Conservation (phyloP, 2,113 vertebrate species). For the Myrmecophaga tridactyla region DNA sequence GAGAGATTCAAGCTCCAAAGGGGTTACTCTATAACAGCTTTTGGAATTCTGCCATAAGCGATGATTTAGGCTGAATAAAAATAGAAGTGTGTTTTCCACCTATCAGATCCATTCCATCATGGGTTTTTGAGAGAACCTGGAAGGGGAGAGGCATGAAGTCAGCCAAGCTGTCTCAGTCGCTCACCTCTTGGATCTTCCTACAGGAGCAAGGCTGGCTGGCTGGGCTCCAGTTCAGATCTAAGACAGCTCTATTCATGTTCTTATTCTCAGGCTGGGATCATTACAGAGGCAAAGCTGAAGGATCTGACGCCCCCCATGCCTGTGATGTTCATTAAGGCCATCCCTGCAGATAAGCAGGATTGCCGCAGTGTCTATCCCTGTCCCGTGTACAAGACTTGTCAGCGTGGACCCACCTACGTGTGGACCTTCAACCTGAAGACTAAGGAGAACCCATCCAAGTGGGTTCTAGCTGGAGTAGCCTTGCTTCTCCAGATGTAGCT, state of each 20-base stretch:
- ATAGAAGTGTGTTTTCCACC: neutral
- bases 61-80: neutral
- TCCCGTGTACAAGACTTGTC: conserved; percentile 93
- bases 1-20: neutral
- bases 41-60: neutral
- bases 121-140: neutral
- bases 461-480: conserved; percentile 94
- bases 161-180: neutral
- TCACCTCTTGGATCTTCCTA: neutral
- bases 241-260: neutral
- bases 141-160: neutral
- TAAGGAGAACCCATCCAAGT: conserved; percentile 92
- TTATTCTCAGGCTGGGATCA: conserved; percentile 84
- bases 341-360: conserved; percentile 92
- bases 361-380: conserved; percentile 86
- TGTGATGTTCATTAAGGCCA: conserved; percentile 91
- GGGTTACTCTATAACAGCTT: neutral
- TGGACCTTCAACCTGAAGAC: conserved; percentile 98
- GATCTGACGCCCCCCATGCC: conserved; percentile 93
- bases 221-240: neutral
- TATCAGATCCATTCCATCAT: neutral
- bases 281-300: conserved; percentile 90
- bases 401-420: conserved; percentile 93
- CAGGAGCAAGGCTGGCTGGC: neutral
- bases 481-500: conserved; percentile 90